Base-by-base conservation (phyloP, 2,113 vertebrate species). In the Cyanoramphus novaezelandiae region DNA sequence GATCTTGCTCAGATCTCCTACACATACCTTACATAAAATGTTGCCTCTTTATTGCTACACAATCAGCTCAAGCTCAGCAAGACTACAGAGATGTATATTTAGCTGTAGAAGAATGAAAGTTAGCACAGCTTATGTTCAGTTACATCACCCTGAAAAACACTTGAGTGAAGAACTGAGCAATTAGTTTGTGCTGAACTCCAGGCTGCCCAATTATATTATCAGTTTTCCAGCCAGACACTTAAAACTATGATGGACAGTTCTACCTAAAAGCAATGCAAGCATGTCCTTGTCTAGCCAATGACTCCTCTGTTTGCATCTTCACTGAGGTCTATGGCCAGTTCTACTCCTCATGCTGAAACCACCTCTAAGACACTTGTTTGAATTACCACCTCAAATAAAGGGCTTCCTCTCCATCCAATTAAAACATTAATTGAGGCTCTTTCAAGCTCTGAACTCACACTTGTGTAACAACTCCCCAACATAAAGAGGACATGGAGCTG, bases 1-100 rank as follows among this genome's bases (percentile, higher is more conserved):
- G 91, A 87, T 89, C 86, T 86, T 43, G 8, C 88, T 85, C 89
- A 47, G 65, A 76, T 96, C 96, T 95, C 96, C 94, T 96, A 91
- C 95, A 96, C 94, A 91, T 0, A 0, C 81, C 93, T 96, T 89
- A 95, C 89, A 92, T 95, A 95, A 96, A 96, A 35, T 1, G 9
- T 46, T 93, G 93, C 65, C 65, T 95, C 31, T 63, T 57, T 83
- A 81, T 39, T 86, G 70, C 50, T 80, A 75, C 92, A 89, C 86
- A 55, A 84, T 37, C 95, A 93, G 84, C 72, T 86, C 88, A n/a
- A 64, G 72, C 95, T 90, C 76, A 82, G 27, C 72, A 46, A 92
- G 88, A 21, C 92, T 81, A 86, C 27, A 71, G 69, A 62, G 89
- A 82, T 91, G 65, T 93, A 95, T 92, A 95, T 97, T 96, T 95